These are phyloP conservation scores for Agriopis leucophaearia DNA, from an alignment of 2,888 invertebrate species.

Conservation along the genomic window DNA sequence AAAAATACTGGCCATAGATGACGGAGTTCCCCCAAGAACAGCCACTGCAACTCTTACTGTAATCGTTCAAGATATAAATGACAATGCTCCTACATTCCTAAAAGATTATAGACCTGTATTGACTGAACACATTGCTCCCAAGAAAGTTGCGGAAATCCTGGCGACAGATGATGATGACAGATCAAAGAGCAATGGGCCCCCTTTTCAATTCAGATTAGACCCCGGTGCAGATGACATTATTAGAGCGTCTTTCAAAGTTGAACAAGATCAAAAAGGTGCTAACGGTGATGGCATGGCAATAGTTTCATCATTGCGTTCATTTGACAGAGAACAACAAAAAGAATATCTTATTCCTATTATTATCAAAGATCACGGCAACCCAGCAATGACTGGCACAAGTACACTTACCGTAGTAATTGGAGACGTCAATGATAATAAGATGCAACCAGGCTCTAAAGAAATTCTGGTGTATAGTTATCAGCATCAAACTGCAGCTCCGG, in stretches of 20 bases:
- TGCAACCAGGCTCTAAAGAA: conserved; percentile 98
- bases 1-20: conserved; percentile 97
- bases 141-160: conserved; percentile 96
- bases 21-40: conserved; percentile 96
- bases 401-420: conserved; percentile 98
- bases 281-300: conserved; percentile 99
- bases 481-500: conserved; percentile 96
- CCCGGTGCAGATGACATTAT: conserved; percentile 97
- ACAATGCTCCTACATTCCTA: conserved; percentile 97
- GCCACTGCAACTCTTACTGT: conserved; percentile 97
- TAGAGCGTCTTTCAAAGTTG: conserved; percentile 97
- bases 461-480: conserved; percentile 99
- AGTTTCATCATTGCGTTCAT: conserved; percentile 96
- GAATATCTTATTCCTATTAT: conserved; percentile 98
- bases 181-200: conserved; percentile 97
- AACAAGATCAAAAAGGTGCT: conserved; percentile 98
- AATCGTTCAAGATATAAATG: conserved; percentile 97
- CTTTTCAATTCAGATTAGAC: conserved; percentile 97
- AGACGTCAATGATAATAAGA: conserved; percentile 99
- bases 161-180: conserved; percentile 98
- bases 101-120: conserved; percentile 97
- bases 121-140: conserved; percentile 96
- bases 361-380: conserved; percentile 98
- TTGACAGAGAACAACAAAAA: conserved; percentile 98
- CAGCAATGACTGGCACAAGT: conserved; percentile 98